Percentiles rank a stretch among this genome's conserved stretches.
These are phyloP conservation scores for Hucho hucho DNA, from an alignment of 2,113 vertebrate genomes.

Conservation along the genomic window DNA sequence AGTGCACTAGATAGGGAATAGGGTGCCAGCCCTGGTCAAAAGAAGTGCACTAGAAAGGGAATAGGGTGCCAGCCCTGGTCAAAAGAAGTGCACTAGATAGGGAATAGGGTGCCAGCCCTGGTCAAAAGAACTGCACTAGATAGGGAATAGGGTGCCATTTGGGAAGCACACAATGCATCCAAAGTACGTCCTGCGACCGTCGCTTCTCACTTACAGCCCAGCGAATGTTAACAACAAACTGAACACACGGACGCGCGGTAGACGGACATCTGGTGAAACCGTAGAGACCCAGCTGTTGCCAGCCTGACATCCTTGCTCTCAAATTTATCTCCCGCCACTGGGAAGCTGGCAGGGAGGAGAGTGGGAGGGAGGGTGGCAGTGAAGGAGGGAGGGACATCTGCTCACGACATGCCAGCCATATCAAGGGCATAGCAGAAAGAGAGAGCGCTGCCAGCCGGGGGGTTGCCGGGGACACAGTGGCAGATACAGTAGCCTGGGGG, in stretches of 20 bases:
- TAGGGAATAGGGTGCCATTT: too few relatives aligned
- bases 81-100: too few relatives aligned
- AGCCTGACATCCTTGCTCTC: slow-evolving; percentile 83
- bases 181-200: slow-evolving; percentile 51
- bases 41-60: too few relatives aligned
- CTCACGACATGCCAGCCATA: slow-evolving; percentile 76
- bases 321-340: slow-evolving; percentile 80
- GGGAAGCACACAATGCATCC: slow-evolving; percentile 41
- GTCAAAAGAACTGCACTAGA: too few relatives aligned
- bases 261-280: slow-evolving; percentile 88
- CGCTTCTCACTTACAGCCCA: slow-evolving; percentile 48
- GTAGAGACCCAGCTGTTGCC: slow-evolving; percentile 86
- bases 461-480: slow-evolving; percentile 74
- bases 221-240: slow-evolving; percentile 76
- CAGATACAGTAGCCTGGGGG: slow-evolving; percentile 55
- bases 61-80: too few relatives aligned
- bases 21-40: too few relatives aligned
- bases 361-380: too few relatives aligned
- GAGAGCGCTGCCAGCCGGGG: too few relatives aligned
- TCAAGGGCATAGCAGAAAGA: slow-evolving; percentile 71
- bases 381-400: slow-evolving; percentile 76
- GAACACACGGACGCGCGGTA: not conserved
- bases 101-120: too few relatives aligned
- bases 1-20: too few relatives aligned
- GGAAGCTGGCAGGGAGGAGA: slow-evolving; percentile 12